These are phyloP conservation scores for Anabacerthia variegaticeps DNA, from an alignment of 2,797 vertebrate genomes.

Conservation along the genomic window DNA sequence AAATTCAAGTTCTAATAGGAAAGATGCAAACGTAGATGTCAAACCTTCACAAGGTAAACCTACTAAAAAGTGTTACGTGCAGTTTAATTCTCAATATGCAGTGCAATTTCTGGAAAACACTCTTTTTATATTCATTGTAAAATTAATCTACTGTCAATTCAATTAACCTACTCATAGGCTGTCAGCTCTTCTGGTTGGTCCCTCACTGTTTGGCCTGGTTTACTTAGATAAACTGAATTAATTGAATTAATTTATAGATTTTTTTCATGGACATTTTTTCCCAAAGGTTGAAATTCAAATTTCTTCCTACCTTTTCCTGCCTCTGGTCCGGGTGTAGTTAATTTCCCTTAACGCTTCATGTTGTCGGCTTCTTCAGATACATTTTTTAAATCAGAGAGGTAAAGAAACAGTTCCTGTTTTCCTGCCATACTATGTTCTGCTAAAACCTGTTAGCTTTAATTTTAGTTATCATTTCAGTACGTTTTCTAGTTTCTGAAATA, in stretches of 20 bases:
- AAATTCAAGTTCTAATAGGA: slow-evolving; percentile 76
- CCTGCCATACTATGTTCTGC: not conserved
- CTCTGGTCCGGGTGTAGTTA: not conserved
- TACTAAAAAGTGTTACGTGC: not conserved
- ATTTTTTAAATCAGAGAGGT: not conserved
- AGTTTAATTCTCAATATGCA: not conserved
- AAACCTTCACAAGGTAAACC: slow-evolving; percentile 86
- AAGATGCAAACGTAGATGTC: slow-evolving; percentile 74
- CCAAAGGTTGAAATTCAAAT: not conserved
- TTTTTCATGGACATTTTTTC: not conserved
- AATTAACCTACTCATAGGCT: not conserved
- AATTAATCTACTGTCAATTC: slow-evolving; percentile 7
- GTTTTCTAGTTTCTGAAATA: not conserved
- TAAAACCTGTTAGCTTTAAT: not conserved
- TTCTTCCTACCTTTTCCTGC: not conserved
- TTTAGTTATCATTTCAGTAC: not conserved
- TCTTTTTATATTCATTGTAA: not conserved
- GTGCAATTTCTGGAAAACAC: not conserved
- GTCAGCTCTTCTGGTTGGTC: not conserved
- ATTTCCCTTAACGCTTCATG: not conserved
- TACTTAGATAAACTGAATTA: not conserved
- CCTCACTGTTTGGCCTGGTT: slow-evolving; percentile 4
- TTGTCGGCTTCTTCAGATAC: not conserved
- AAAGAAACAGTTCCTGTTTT: not conserved
- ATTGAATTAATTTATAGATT: not conserved